Percentiles rank a stretch among this genome's conserved stretches.
Conservation (phyloP, 2,888 invertebrate species). For the Temnothorax unifasciatus region DNA sequence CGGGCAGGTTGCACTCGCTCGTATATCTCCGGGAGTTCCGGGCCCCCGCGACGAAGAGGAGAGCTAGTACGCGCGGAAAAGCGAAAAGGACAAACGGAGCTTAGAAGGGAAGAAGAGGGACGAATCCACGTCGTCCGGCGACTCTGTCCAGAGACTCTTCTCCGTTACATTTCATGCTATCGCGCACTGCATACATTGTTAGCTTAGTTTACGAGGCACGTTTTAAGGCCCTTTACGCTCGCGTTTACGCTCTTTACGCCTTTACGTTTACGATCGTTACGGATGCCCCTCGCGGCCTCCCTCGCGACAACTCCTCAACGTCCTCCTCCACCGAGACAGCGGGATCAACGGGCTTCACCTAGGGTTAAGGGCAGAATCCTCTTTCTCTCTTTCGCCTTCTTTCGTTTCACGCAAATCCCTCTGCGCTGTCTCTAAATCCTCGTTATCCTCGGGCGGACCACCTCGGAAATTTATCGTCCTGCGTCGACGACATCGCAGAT, state of each 20-base stretch:
- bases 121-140: constrained; percentile 44
- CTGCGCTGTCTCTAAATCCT: constrained; percentile 75
- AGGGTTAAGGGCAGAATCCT: constrained; percentile 69
- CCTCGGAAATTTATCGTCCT: constrained; percentile 75
- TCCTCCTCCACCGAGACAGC: constrained; percentile 70
- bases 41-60: constrained; percentile 50
- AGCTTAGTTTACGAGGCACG: constrained; percentile 79
- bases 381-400: constrained; percentile 36
- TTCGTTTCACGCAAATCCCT: constrained; percentile 35
- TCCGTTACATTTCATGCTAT: constrained; percentile 52
- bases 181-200: constrained; percentile 76
- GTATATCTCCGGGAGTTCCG: constrained; percentile 82
- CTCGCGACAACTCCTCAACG: constrained; percentile 71
- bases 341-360: constrained; percentile 69
- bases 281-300: constrained; percentile 69
- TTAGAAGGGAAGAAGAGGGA: constrained; percentile 12
- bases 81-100: constrained; percentile 55
- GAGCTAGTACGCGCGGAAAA: constrained; percentile 51
- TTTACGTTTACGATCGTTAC: constrained; percentile 81
- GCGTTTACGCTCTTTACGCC: constrained; percentile 76
- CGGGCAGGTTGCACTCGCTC: constrained; percentile 84
- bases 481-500: constrained; percentile 72
- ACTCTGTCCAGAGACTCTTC: constrained; percentile 58
- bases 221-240: constrained; percentile 77
- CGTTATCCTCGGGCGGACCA: constrained; percentile 74